Conservation (phyloP, 2,113 vertebrate genomes). For the Crocuta crocuta region DNA sequence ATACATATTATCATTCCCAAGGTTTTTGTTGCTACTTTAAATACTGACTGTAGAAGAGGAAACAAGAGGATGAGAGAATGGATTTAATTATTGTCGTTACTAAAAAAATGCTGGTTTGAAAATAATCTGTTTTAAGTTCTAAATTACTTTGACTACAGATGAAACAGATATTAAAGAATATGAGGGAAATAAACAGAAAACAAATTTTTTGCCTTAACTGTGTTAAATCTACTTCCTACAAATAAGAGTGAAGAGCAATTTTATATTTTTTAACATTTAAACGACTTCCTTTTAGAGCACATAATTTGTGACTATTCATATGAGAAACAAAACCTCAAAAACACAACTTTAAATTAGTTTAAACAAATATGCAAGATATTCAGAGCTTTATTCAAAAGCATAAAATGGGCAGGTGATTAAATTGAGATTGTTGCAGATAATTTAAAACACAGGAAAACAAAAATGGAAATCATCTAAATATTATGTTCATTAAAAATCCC, state of each 20-base stretch:
- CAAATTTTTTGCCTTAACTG: neutral
- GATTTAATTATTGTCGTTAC: slow-evolving; percentile 33
- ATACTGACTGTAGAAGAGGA: slow-evolving; percentile 16
- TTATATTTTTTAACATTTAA: slow-evolving; percentile 45
- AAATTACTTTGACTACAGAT: slow-evolving; percentile 11
- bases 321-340: slow-evolving; percentile 50
- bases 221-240: slow-evolving; percentile 8
- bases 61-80: neutral
- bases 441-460: neutral
- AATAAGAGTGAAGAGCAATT: neutral
- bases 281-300: neutral
- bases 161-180: slow-evolving; percentile 31
- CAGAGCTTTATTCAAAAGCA: neutral
- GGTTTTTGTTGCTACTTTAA: slow-evolving; percentile 68
- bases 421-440: neutral
- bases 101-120: slow-evolving; percentile 20
- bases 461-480: slow-evolving; percentile 23
- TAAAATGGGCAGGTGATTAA: neutral
- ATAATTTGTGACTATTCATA: slow-evolving; percentile 15
- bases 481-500: slow-evolving; percentile 42
- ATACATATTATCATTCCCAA: slow-evolving; percentile 65
- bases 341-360: neutral
- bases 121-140: slow-evolving; percentile 43
- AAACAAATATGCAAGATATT: slow-evolving; percentile 12
- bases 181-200: slow-evolving; percentile 44